phyloP scores from a whole-genome alignment of 1,140 invertebrate species.

The Muscidifurax raptorellus region DNA sequence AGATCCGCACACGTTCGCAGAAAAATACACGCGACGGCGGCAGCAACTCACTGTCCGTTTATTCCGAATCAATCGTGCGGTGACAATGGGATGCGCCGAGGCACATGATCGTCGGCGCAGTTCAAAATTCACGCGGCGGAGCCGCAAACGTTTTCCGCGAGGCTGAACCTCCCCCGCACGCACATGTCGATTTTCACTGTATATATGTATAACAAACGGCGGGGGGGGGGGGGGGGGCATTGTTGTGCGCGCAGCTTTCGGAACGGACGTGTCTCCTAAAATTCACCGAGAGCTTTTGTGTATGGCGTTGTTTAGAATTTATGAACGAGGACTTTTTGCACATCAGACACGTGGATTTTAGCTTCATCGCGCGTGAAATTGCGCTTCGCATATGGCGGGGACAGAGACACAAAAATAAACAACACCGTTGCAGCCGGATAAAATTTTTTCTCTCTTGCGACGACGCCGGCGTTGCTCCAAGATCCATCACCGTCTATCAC shows the following conservation, averaged over 20 bases:
- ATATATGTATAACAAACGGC: conserved; percentile 9
- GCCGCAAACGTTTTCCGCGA: conserved; percentile 29
- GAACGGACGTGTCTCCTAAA: conserved; percentile 24
- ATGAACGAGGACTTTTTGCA: not conserved
- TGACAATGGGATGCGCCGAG: conserved; percentile 31
- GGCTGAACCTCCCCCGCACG: no score
- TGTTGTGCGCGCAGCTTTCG: not conserved
- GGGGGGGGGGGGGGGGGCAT: no score
- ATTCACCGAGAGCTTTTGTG: conserved; percentile 15
- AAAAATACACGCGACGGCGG: not conserved
- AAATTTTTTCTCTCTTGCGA: not conserved
- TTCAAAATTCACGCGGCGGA: conserved; percentile 15
- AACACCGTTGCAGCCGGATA: not conserved
- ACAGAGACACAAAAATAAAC: not conserved
- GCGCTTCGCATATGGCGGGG: not conserved
- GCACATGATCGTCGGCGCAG: conserved; percentile 5
- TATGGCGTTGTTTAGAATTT: not conserved
- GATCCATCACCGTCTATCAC: conserved; percentile 21
- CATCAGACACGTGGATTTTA: not conserved
- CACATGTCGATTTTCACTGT: not conserved
- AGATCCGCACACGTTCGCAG: not conserved
- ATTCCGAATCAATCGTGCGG: conserved; percentile 27
- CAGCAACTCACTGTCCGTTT: not conserved
- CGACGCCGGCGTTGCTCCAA: not conserved
- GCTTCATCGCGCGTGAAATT: not conserved